Conservation (phyloP, 2,113 vertebrate genomes). For the Saccopteryx leptura region DNA sequence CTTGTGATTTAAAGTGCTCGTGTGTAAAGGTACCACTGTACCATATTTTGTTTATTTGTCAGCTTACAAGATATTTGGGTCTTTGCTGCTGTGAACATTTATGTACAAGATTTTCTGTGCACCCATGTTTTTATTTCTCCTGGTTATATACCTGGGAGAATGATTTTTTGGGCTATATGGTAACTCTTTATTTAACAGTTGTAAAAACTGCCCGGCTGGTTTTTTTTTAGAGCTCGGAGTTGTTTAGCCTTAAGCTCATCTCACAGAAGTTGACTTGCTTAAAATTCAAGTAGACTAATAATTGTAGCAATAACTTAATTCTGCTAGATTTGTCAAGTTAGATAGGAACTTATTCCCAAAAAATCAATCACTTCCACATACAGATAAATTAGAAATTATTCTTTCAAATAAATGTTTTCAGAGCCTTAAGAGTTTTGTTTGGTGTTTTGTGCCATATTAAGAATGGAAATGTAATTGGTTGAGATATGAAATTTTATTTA, state of each 20-base stretch:
- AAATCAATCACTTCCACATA: neutral
- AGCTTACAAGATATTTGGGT: neutral
- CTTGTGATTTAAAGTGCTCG: no score
- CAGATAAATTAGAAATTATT: slow-evolving; percentile 16
- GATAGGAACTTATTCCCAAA: neutral
- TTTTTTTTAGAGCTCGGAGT: neutral
- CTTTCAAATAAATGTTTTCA: slow-evolving; percentile 49
- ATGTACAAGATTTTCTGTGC: neutral
- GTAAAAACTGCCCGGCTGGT: neutral
- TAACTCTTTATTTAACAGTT: neutral
- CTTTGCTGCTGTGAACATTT: neutral
- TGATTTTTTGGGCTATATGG: neutral
- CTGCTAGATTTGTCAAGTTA: slow-evolving; percentile 13
- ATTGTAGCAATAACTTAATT: neutral
- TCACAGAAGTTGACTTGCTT: neutral
- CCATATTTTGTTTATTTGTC: neutral
- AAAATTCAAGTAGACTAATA: slow-evolving; percentile 7
- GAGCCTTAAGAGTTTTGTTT: neutral
- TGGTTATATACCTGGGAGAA: neutral
- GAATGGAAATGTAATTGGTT: neutral
- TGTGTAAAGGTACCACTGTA: no score
- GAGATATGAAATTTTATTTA: slow-evolving; percentile 36
- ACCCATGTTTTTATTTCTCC: slow-evolving; percentile 2
- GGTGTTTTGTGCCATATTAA: neutral
- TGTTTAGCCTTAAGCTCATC: neutral